Evolutionary conservation across 2,113 vertebrate species (phyloP).

Genomic region (Myotis lucifugus): DNA sequence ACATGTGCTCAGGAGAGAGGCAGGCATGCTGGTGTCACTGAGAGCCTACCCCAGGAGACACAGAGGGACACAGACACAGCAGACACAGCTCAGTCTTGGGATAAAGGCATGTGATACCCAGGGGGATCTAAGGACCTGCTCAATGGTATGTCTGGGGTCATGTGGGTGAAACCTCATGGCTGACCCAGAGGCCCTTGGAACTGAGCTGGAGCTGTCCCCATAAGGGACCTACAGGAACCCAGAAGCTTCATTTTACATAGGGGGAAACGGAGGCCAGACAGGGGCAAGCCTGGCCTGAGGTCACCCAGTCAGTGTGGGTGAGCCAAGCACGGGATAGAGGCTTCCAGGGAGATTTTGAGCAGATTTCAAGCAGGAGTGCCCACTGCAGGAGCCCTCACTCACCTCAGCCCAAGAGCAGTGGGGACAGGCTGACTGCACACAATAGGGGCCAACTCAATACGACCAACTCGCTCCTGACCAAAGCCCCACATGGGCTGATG

Average conservation of each 20-base stretch:
- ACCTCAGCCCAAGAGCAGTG: background rate
- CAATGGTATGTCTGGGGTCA: background rate
- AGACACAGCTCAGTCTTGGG: background rate
- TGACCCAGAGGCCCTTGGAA: background rate
- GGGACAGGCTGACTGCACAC: background rate
- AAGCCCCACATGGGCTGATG: background rate
- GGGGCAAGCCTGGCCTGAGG: background rate
- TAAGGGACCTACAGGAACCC: background rate
- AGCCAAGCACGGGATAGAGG: background rate
- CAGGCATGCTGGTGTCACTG: background rate
- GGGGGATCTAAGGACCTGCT: background rate
- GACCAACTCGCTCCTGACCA: background rate
- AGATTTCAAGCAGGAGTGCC: background rate
- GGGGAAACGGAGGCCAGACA: background rate
- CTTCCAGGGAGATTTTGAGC: background rate
- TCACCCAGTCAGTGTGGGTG: background rate
- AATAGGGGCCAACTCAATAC: background rate
- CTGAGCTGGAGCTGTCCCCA: background rate
- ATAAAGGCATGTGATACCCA: background rate
- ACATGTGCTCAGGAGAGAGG: background rate
- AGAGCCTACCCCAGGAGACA: background rate
- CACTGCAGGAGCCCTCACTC: background rate
- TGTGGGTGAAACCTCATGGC: background rate
- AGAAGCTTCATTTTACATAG: background rate
- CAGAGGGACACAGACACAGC: accelerated